Evolutionary conservation across 2,888 invertebrate species (phyloP), one percentile per base, ranked within the genome.

Genomic region (Netelia fuscicornis): DNA sequence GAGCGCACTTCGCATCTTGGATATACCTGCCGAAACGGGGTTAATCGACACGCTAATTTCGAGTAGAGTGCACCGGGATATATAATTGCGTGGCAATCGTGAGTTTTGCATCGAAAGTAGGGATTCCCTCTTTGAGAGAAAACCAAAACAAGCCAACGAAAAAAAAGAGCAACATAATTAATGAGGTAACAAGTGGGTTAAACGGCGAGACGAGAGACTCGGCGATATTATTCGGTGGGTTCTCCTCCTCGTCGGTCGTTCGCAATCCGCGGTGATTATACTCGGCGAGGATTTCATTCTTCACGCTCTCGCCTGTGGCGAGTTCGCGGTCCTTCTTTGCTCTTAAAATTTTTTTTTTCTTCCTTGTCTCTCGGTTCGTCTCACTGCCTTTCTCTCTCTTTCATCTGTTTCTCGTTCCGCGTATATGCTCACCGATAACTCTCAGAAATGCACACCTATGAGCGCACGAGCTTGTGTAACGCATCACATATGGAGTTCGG

Each of bases 41-140:
- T 89, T 89, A 90, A 90, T 89, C 89, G 90, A 90, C 89, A 87
- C 89, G 88, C 87, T 89, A 89, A 91, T 91, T 91, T 89, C 87
- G 84, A 84, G 83, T 86, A 89, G 90, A 80, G 65, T 80, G 87
- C 86, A 86, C 81, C 78, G 81, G 84, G 37, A 37, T 37, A 37
- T 37, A 90, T 90, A 90, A 91, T 90, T 90, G 88, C 88, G 58
- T 85, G 86, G 76, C 80, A 74, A 60, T 68, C 65, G 72, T 56
- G 52, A 86, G 85, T 88, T 88, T 87, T 67, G n/a, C 82, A 54
- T 54, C 68, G 70, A 48, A 75, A 58, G 48, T 17, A 30, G 77
- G 52, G 23, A 62, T 52, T 70, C 52, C 60, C 65, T 44, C 75
- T 77, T 58, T 52, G 25, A 13, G 48, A 17, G 56, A 65, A 48